phyloP scores from a whole-genome alignment of 2,113 vertebrate species.

The Antechinus stuartii region DNA sequence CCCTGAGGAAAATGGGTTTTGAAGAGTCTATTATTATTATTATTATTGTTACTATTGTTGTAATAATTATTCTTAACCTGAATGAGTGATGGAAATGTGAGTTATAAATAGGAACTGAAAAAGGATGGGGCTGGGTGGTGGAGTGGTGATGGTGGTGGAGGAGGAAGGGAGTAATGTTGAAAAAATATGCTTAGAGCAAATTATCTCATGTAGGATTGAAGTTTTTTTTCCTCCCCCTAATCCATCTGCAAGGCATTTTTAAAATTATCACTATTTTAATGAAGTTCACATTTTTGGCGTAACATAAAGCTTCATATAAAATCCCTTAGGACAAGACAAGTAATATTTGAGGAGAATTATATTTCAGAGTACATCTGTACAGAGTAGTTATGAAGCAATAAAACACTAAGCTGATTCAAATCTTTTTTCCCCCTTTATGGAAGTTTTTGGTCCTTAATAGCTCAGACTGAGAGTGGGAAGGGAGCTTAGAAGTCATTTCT shows the following conservation, averaged over 20 bases:
- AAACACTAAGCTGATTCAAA: conserved; percentile 4
- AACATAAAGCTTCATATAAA: conserved; percentile 8
- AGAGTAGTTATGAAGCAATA: conserved; percentile 1
- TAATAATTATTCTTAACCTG: background rate
- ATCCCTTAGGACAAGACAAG: conserved; percentile 3
- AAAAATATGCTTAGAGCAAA: background rate
- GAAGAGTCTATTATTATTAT: background rate
- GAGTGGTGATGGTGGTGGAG: background rate
- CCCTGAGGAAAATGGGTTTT: background rate
- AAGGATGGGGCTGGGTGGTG: background rate
- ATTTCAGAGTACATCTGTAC: conserved; percentile 7
- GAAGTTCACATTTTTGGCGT: conserved; percentile 1
- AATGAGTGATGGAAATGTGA: background rate
- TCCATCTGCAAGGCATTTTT: background rate
- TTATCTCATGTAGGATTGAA: background rate
- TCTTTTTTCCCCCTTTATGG: background rate
- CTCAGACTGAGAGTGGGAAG: background rate
- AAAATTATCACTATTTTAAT: conserved; percentile 9
- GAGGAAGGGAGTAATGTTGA: background rate
- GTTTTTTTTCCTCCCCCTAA: background rate
- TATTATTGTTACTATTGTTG: background rate
- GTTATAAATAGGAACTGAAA: background rate
- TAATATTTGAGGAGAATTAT: conserved; percentile 1
- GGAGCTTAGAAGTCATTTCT: background rate
- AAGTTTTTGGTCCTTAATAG: background rate